A percentile compares a stretch with the other conserved stretches of the same genome.
phyloP scores from a whole-genome alignment of 2,797 vertebrate species.

The Amazonetta brasiliensis region DNA sequence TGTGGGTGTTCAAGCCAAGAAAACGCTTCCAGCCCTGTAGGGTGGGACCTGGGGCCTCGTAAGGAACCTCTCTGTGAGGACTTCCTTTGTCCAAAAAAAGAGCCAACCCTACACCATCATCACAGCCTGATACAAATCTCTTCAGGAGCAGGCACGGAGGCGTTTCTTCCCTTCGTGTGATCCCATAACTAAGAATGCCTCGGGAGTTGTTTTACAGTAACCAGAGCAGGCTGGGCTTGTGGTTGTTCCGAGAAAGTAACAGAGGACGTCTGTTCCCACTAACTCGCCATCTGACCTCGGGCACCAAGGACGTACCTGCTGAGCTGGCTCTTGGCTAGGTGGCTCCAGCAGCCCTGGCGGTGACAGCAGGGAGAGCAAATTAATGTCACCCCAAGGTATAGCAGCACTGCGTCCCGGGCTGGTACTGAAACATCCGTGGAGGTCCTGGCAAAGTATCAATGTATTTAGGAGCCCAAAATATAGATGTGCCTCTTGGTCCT shows the following conservation, averaged over 20 bases:
- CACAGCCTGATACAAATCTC: not conserved
- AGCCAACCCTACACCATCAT: not conserved
- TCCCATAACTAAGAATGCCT: not conserved
- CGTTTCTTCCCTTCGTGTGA: not conserved
- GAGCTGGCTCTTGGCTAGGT: accelerated
- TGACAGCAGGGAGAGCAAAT: not conserved
- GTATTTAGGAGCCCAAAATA: not conserved
- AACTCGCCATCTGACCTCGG: accelerated
- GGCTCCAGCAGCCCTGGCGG: not conserved
- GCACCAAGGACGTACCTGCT: not conserved
- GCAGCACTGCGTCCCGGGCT: not conserved
- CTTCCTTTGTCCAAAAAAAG: not conserved
- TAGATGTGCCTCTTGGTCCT: not conserved
- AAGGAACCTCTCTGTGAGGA: not conserved
- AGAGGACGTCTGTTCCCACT: not conserved
- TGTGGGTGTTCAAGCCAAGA: not conserved
- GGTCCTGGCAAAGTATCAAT: not conserved
- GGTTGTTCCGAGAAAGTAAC: not conserved
- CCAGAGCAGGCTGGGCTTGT: not conserved
- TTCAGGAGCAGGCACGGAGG: not conserved
- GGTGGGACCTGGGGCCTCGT: not conserved
- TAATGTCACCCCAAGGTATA: accelerated
- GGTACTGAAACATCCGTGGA: not conserved
- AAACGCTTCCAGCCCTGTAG: not conserved
- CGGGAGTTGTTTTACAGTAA: not conserved